These are phyloP conservation scores for Toxotes chatareus DNA, from an alignment of 2,113 vertebrate genomes.

Conservation along the genomic window DNA sequence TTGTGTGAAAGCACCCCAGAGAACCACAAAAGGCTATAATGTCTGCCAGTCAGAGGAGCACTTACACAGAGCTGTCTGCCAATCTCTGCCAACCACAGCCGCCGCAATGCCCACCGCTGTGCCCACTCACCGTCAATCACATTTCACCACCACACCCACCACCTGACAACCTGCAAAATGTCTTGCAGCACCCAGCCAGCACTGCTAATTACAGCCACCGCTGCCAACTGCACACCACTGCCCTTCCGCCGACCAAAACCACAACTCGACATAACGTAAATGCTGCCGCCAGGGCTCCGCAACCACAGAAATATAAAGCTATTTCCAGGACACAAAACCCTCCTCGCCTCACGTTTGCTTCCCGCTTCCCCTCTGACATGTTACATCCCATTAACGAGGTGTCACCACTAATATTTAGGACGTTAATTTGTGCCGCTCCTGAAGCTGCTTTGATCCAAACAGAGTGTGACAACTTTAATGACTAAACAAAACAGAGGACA, in stretches of 20 bases:
- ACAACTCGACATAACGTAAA: conserved; percentile 37
- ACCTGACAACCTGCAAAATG: conserved; percentile 68
- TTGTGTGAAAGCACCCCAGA: conserved; percentile 55
- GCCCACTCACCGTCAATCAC: conserved; percentile 72
- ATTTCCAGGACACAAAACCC: not conserved
- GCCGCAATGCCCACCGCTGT: conserved; percentile 56
- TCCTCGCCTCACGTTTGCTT: conserved; percentile 9
- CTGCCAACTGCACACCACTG: conserved; percentile 44
- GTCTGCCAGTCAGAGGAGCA: conserved; percentile 64
- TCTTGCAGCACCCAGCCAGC: conserved; percentile 44
- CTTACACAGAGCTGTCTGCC: conserved; percentile 68
- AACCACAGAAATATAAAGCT: not conserved
- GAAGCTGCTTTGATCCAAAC: conserved; percentile 76
- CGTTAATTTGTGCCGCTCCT: conserved; percentile 67
- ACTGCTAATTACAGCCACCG: conserved; percentile 48
- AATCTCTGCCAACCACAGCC: conserved; percentile 68
- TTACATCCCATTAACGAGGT: conserved; percentile 72
- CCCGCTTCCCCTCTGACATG: conserved; percentile 30
- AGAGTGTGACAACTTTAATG: conserved; percentile 79
- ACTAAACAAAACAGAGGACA: conserved; percentile 75
- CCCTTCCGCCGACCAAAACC: conserved; percentile 28
- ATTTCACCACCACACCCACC: conserved; percentile 44
- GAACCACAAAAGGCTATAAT: conserved; percentile 52
- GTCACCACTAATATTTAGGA: conserved; percentile 68
- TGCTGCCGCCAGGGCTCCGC: not conserved